Evolutionary conservation across 2,797 vertebrate species (phyloP).

Genomic region (Pangasius macronema): DNA sequence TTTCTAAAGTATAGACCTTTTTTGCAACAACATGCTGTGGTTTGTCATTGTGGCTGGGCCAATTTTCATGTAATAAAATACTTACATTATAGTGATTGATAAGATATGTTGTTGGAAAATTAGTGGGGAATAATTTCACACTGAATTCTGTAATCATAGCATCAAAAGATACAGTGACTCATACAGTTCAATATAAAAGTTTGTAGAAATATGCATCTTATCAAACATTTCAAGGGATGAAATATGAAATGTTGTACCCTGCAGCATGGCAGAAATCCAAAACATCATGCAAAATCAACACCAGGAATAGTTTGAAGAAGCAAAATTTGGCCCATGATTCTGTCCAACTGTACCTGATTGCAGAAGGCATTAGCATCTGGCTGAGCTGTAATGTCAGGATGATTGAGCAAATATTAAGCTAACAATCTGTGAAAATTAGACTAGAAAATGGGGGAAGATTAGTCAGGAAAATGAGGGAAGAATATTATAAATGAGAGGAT

Average conservation of each 20-base stretch:
- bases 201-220: background rate
- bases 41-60: background rate
- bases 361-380: slow-evolving; percentile 14
- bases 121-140: background rate
- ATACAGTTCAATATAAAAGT: background rate
- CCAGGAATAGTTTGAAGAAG: background rate
- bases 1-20: background rate
- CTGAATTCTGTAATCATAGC: background rate
- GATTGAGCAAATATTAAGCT: background rate
- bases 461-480: background rate
- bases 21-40: background rate
- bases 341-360: background rate
- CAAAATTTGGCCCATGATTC: background rate
- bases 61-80: background rate
- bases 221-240: background rate
- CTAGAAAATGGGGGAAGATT: background rate
- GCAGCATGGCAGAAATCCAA: background rate
- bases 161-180: background rate
- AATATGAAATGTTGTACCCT: background rate
- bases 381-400: slow-evolving; percentile 17
- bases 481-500: slow-evolving; percentile 3
- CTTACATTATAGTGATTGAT: background rate
- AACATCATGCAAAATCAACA: background rate
- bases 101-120: background rate
- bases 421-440: slow-evolving; percentile 20